Evolutionary conservation across 2,888 invertebrate species (phyloP).

Genomic region (Dicyrtomina minuta): DNA sequence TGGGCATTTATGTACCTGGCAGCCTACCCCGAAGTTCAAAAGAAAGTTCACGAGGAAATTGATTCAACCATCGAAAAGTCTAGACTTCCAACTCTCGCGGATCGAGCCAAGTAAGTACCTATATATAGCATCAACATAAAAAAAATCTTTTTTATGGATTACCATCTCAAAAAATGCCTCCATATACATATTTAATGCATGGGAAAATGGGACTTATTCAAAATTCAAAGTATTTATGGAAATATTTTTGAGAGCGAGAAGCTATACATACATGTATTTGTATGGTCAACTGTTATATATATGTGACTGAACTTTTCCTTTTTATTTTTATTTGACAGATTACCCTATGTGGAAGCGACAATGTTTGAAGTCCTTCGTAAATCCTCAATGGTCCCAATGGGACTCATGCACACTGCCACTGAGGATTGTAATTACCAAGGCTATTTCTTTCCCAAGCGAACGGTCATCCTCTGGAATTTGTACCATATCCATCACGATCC

Average conservation of each 20-base stretch:
- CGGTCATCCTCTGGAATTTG: constrained; percentile 47
- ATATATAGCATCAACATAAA: too few species aligned
- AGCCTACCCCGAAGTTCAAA: constrained; percentile 41
- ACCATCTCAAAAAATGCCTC: too few species aligned
- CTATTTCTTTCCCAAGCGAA: constrained; percentile 45
- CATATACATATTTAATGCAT: too few species aligned
- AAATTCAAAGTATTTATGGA: too few species aligned
- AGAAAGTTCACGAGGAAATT: constrained; percentile 53
- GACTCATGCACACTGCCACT: constrained; percentile 46
- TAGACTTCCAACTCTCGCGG: not conserved
- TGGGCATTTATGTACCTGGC: constrained; percentile 48
- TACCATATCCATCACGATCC: constrained; percentile 45
- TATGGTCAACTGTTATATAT: too few species aligned
- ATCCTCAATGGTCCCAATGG: constrained; percentile 46
- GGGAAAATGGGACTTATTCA: too few species aligned
- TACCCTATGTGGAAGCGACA: constrained; percentile 46
- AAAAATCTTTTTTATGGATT: too few species aligned
- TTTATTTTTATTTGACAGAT: too few species aligned
- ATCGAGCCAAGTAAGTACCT: constrained; percentile 42
- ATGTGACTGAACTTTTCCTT: too few species aligned
- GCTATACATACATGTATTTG: too few species aligned
- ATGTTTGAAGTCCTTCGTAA: constrained; percentile 47
- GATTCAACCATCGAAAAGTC: constrained; percentile 52
- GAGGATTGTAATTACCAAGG: constrained; percentile 44
- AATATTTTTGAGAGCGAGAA: too few species aligned